These are phyloP conservation scores for Grallaria varia DNA, from an alignment of 2,113 vertebrate species.

Conservation along the genomic window DNA sequence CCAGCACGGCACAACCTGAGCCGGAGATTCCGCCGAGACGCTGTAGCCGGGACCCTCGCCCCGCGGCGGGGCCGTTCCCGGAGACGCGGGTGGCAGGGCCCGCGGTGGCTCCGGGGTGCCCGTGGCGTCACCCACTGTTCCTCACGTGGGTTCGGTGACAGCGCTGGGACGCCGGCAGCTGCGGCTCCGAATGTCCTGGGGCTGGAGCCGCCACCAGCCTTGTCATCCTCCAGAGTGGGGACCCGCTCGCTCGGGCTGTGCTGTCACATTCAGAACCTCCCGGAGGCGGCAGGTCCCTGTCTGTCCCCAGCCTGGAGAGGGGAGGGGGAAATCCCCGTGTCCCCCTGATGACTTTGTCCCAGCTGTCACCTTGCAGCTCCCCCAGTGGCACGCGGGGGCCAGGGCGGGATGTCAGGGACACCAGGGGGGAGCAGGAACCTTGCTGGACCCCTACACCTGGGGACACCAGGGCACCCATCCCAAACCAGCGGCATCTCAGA, in stretches of 20 bases:
- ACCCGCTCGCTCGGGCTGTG: fast-evolving
- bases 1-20: conserved; percentile 61
- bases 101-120: background rate
- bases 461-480: background rate
- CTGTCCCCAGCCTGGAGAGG: background rate
- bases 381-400: background rate
- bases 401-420: too few species aligned
- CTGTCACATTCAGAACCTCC: background rate
- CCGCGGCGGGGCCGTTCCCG: background rate
- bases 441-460: background rate
- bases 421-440: background rate
- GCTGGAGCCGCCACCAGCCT: background rate
- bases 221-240: background rate
- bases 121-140: background rate
- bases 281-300: background rate
- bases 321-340: background rate
- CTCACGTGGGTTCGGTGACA: fast-evolving
- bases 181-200: background rate
- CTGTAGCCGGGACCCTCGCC: conserved; percentile 22
- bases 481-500: background rate
- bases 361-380: background rate
- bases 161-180: background rate
- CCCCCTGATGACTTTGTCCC: background rate
- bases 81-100: too few species aligned
- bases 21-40: conserved; percentile 20